Base-by-base conservation (phyloP, 2,113 vertebrate species). In the Brienomyrus longianalis region DNA sequence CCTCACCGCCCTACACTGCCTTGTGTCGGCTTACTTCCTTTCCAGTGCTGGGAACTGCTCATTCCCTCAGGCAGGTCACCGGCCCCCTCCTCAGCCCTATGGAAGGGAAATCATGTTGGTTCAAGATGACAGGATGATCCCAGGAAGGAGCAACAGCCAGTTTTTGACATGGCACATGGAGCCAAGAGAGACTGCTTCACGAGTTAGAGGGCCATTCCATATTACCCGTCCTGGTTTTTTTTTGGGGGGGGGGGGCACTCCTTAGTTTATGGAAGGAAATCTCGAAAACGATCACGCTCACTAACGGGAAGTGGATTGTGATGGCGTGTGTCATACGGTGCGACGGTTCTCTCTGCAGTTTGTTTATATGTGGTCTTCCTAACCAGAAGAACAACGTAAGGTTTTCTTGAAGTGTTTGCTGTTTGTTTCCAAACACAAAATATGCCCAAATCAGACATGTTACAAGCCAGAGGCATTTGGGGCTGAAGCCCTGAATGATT, bases 21-120 rank as follows among this genome's bases (percentile, higher is more conserved):
- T 47, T n/a, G 48, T 56, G 43, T n/a, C 27, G n/a, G n/a, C 52
- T 59, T 31, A 80, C 66, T 88, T 83, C 89, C 86, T 90, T 88
- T 70, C 39, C 54, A 5, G 50, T 50, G n/a, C 51, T 74, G 43
- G 56, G 31, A 43, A 66, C 47, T 51, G 39, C 54, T 88, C 43
- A 66, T 83, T 31, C 90, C 56, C 19, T 21, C 13, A 77, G 10
- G 39, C 35, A 88, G n/a, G 74, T 35, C 86, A 31, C 43, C 27
- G 0, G 3, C 51, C 15, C 31, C 3, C 51, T 39, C 19, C 35
- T 35, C 31, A 5, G 86, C 31, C 86, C 9, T n/a, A 35, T 9
- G 13, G 51, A 43, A 56, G 86, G 31, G 51, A 5, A 43, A 52
- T 27, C 1, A 15, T 39, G 15, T 45, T 48, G 84, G 50, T 86